phyloP scores from a whole-genome alignment of 1,140 invertebrate species.

The Eufriesea mexicana region DNA sequence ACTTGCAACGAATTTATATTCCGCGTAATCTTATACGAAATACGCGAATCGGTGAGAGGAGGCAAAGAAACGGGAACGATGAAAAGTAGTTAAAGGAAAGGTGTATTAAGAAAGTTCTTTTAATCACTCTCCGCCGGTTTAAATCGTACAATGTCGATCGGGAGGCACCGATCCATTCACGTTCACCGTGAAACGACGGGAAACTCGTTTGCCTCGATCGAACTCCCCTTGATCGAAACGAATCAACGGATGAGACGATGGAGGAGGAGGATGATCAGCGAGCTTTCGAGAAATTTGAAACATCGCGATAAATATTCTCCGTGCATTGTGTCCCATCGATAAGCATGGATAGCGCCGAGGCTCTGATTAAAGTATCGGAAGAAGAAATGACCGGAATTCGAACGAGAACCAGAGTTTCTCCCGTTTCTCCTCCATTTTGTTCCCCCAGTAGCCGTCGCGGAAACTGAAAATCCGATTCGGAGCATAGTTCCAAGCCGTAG shows the following conservation, averaged over 20 bases:
- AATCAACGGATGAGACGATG: background rate
- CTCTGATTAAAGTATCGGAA: conserved; percentile 26
- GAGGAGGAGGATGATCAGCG: background rate
- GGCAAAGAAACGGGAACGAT: too few relatives aligned
- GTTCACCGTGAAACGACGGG: background rate
- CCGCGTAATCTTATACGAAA: too few relatives aligned
- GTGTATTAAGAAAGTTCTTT: background rate
- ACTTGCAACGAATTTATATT: too few relatives aligned
- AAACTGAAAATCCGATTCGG: conserved; percentile 8
- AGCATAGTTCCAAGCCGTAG: background rate
- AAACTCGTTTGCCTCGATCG: background rate
- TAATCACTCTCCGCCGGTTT: background rate
- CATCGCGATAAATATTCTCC: background rate
- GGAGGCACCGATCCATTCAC: background rate
- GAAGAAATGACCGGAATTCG: conserved; percentile 3
- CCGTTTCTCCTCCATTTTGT: background rate
- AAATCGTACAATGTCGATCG: background rate
- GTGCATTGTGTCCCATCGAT: background rate
- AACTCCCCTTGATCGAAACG: background rate
- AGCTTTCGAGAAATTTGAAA: background rate
- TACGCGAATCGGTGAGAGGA: too few relatives aligned
- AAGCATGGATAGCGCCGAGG: background rate
- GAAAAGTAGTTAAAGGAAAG: too few relatives aligned
- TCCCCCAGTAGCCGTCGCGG: background rate
- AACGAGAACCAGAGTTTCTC: background rate